Evolutionary conservation across 2,888 invertebrate species (phyloP).

Genomic region (Cantharis nigra): DNA sequence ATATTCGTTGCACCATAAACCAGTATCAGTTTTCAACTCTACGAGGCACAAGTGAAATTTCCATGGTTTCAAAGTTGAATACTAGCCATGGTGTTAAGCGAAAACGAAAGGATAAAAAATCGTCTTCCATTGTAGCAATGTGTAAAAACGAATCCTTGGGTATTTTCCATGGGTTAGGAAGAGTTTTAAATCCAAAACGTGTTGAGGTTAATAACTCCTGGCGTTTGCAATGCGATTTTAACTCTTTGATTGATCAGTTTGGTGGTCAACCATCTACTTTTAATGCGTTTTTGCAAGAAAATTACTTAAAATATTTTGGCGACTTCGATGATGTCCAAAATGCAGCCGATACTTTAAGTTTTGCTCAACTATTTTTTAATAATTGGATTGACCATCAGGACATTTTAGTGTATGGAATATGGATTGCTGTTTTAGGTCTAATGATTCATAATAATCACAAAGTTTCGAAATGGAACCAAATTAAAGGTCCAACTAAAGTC

Average conservation of each 20-base stretch:
- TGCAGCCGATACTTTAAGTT: conserved; percentile 71
- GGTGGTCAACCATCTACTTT: conserved; percentile 69
- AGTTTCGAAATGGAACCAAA: conserved; percentile 74
- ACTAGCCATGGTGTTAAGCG: conserved; percentile 48
- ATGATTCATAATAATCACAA: conserved; percentile 74
- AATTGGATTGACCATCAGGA: conserved; percentile 64
- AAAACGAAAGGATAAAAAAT: conserved; percentile 55
- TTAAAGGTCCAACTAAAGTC: conserved; percentile 59
- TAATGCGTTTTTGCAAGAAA: conserved; percentile 72
- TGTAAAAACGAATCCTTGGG: conserved; percentile 73
- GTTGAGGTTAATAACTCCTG: conserved; percentile 51
- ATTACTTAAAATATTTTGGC: conserved; percentile 72
- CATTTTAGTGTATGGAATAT: conserved; percentile 61
- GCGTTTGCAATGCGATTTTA: conserved; percentile 66
- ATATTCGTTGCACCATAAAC: conserved; percentile 80
- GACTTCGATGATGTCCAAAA: conserved; percentile 64
- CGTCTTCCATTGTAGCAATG: conserved; percentile 52
- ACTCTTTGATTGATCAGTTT: conserved; percentile 70
- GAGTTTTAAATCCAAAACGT: conserved; percentile 78
- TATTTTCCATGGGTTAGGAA: conserved; percentile 75
- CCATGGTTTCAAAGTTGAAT: background rate
- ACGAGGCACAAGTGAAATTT: conserved; percentile 39
- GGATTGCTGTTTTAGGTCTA: conserved; percentile 67
- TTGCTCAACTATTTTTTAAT: conserved; percentile 69
- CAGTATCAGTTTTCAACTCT: conserved; percentile 82